A percentile compares a stretch with the other conserved stretches of the same genome.
Conservation (phyloP, 2,888 invertebrate species). For the Ptilodon capucinus region DNA sequence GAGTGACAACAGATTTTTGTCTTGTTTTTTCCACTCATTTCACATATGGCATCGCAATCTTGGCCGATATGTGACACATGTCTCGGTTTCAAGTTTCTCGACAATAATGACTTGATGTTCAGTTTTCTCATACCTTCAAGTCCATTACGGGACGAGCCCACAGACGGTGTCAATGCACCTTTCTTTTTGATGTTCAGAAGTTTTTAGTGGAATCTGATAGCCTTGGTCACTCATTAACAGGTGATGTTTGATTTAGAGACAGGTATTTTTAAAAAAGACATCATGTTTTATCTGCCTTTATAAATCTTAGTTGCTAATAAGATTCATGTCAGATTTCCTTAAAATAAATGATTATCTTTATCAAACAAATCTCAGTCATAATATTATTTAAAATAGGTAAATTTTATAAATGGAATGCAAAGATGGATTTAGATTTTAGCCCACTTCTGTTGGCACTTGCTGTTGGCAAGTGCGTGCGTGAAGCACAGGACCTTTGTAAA, state of each 20-base stretch:
- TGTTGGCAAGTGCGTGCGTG: too few relatives aligned
- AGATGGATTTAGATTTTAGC: too few relatives aligned
- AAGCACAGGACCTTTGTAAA: too few relatives aligned
- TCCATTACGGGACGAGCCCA: slow-evolving; percentile 60
- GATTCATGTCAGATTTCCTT: too few relatives aligned
- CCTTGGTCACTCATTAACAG: slow-evolving; percentile 50
- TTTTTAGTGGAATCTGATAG: slow-evolving; percentile 65
- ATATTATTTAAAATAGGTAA: too few relatives aligned
- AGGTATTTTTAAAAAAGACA: slow-evolving; percentile 28
- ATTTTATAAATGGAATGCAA: too few relatives aligned
- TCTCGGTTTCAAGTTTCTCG: slow-evolving; percentile 77
- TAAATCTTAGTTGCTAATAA: too few relatives aligned
- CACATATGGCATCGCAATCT: slow-evolving; percentile 82
- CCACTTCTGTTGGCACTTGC: too few relatives aligned
- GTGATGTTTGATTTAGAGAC: slow-evolving; percentile 47
- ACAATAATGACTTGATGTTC: slow-evolving; percentile 77
- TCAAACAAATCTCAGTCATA: too few relatives aligned
- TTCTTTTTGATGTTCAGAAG: slow-evolving; percentile 68
- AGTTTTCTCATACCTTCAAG: slow-evolving; percentile 68
- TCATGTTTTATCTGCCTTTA: not conserved
- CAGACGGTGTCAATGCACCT: slow-evolving; percentile 57
- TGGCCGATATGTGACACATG: slow-evolving; percentile 81
- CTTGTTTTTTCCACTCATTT: slow-evolving; percentile 65
- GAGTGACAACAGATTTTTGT: slow-evolving; percentile 81
- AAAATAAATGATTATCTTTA: too few relatives aligned